Base-by-base conservation (phyloP, 1,140 invertebrate genomes). In the Drosophila sp. region DNA sequence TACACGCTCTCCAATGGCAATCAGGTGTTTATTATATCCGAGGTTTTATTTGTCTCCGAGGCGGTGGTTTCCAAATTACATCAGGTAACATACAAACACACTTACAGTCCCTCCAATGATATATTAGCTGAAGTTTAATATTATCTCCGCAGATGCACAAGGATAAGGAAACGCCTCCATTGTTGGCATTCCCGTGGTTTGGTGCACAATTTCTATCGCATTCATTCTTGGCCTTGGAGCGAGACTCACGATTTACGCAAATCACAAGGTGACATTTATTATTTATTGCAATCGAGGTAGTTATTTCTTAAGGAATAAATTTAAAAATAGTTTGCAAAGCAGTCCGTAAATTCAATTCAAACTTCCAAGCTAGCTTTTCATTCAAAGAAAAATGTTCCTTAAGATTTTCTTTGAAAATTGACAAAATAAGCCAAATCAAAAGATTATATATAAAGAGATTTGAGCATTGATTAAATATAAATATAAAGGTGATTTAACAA, bases 91-190 rank as follows among this genome's bases (percentile, higher is more conserved):
- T 16, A 14, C 16, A 14, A 32, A 56, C 36, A 16, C 14, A 61
- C 6, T 40, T 11, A 34, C 38, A 43, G 18, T 7, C 11, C 16
- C 43, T 7, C 0, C 8, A 16, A 41, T 71, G 59, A 71, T 40
- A 48, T 57, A 57, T 57, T 43, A 64, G 27, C 43, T 63, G 29
- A 41, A 13, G 21, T 25, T 51, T 45, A 9, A 51, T 58, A 13
- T 53, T 54, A 11, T 46, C 1, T 5, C 8, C 13, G 13, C 56
- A 92, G 91, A 92, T 94, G 81, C 93, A 94, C 81, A 92, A 93
- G 69, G 94, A 94, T 75, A 94, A 94, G 86, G 94, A 94, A 82
- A 94, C 94, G 2, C 94, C 94, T 7, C 94, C 94, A n/a, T 80
- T 94, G 18, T 72, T 94, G 34, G 93, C 94, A 2, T 94, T 94